Evolutionary conservation across 2,888 invertebrate genomes (phyloP), one percentile per base, ranked within the genome.

Genomic region (Lithosia quadra): DNA sequence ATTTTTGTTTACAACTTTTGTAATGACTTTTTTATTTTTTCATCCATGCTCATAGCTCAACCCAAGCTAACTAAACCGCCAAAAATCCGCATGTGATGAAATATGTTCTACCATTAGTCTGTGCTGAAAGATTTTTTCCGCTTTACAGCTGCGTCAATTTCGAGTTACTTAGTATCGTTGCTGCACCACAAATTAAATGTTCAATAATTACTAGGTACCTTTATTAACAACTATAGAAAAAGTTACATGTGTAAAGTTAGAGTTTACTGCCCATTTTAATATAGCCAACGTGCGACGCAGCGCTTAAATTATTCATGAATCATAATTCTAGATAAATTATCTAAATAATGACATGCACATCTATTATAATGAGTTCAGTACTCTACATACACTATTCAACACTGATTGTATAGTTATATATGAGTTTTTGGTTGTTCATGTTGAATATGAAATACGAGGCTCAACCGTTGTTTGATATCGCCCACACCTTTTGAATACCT

Each of bases 281-380:
- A 49, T 18, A 3, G n/a, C 49, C 9, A n/a, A 8, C n/a, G 49
- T 49, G n/a, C 8, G 49, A n/a, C 49, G 2, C 49, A n/a, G 49
- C 49, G 49, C 49, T 49, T 18, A 43, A 43, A 43, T 18, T 43
- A 43, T 43, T 43, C 18, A 43, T 43, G 43, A 43, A 43, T 43
- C 43, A 43, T 43, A 43, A 43, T 43, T 43, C 43, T 49, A 49
- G 49, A 49, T 49, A 49, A n/a, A 49, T 49, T 49, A 49, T n/a
- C 18, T 43, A 43, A 15, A 18, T 18, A 18, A 28, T 18, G 43
- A 18, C 18, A 43, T 43, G 43, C 18, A 43, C n/a, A 49, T 49
- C 49, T 49, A n/a, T 49, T n/a, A 49, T 49, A 49, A 49, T n/a
- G n/a, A 49, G 49, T 49, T 43, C 2, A 49, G n/a, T 18, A 18